Percentiles rank a stretch among this genome's conserved stretches.
Conservation (phyloP, 1,140 invertebrate species). For the Hermetia illucens region DNA sequence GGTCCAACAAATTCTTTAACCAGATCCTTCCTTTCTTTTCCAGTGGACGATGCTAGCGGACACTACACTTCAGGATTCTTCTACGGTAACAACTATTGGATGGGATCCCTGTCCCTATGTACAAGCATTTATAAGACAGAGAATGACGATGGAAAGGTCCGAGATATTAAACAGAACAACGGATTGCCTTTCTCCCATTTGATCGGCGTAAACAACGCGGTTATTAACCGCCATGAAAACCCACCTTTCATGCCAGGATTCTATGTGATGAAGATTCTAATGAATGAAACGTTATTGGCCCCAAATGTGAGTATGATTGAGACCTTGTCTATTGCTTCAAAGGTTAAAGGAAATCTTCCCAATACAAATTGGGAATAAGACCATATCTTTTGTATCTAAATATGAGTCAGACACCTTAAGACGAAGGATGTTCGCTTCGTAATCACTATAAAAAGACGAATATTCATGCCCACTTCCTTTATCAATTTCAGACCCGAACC, state of each 20-base stretch:
- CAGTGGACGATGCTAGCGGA: slow-evolving; percentile 68
- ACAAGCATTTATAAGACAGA: slow-evolving; percentile 41
- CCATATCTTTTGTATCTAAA: too few relatives aligned
- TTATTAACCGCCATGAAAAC: slow-evolving; percentile 24
- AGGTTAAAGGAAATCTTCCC: too few relatives aligned
- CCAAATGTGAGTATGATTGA: slow-evolving; percentile 30
- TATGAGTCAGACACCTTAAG: too few relatives aligned
- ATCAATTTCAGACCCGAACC: slow-evolving; percentile 34
- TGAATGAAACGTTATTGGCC: slow-evolving; percentile 32
- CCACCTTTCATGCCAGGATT: slow-evolving; percentile 44
- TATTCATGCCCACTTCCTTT: neutral
- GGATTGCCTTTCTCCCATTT: slow-evolving; percentile 22
- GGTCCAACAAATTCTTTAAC: neutral
- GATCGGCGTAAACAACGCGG: slow-evolving; percentile 21
- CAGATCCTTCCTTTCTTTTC: slow-evolving; percentile 15
- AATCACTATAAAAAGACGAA: neutral
- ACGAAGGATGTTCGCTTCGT: too few relatives aligned
- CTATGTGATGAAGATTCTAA: slow-evolving; percentile 38
- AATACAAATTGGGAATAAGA: too few relatives aligned
- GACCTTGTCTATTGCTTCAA: too few relatives aligned
- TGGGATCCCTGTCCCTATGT: slow-evolving; percentile 60
- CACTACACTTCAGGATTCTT: slow-evolving; percentile 64
- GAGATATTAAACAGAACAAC: slow-evolving; percentile 13
- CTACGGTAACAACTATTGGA: slow-evolving; percentile 73
- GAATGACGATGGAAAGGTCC: slow-evolving; percentile 13